phyloP scores from a whole-genome alignment of 2,797 vertebrate species.

The Phylloscopus collybita region DNA sequence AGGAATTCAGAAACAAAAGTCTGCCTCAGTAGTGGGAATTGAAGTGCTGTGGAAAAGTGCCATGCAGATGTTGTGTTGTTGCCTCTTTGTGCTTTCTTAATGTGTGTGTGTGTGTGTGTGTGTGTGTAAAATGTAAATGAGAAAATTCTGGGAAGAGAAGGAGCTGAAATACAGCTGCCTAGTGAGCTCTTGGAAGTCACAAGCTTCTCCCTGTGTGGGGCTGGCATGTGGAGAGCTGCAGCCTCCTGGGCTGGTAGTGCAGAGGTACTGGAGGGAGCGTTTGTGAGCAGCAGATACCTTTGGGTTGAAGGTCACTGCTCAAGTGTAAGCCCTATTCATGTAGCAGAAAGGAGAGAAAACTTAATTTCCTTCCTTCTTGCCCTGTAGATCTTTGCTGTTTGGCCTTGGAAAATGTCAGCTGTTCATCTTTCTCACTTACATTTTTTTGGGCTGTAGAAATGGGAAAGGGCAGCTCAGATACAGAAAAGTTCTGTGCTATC shows the following conservation, averaged over 20 bases:
- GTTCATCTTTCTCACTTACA: background rate
- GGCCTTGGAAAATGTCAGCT: background rate
- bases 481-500: background rate
- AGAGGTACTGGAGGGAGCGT: rapidly evolving
- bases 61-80: background rate
- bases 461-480: background rate
- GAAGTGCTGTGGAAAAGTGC: background rate
- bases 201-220: background rate
- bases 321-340: background rate
- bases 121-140: background rate
- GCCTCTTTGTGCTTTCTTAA: background rate
- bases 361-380: background rate
- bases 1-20: background rate
- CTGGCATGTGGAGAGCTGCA: background rate
- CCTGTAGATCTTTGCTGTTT: background rate
- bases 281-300: background rate
- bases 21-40: background rate
- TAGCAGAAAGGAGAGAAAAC: background rate
- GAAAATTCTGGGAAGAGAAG: background rate
- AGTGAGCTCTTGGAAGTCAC: background rate
- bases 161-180: background rate
- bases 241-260: rapidly evolving
- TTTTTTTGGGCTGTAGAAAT: background rate
- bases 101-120: background rate
- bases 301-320: background rate